Base-by-base conservation (phyloP, 2,113 vertebrate species). In the Corythaixoides concolor region DNA sequence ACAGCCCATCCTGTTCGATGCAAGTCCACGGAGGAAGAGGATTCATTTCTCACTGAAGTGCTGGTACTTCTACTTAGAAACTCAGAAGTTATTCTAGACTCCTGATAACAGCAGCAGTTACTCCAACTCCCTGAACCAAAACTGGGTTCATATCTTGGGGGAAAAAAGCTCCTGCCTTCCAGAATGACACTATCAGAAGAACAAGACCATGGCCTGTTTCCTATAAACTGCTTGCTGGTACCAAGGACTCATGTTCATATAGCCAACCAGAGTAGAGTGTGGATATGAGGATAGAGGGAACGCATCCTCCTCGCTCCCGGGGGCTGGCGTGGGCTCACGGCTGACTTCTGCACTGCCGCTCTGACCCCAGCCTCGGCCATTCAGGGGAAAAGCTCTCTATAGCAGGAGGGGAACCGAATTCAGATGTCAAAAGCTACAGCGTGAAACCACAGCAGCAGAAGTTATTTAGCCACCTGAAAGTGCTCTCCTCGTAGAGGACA, bases 241-340 rank as follows among this genome's bases (percentile, higher is more conserved):
- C 39, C 11, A 11, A 39, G 39, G 56, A n/a, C 32, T n/a, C 7
- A 6, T 30, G n/a, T 9, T 8, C 47, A 9, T 8, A 11, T 2
- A 27, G 53, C 23, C 28, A 26, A 13, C 52, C 41, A 21, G 52
- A 16, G 35, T 8, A 39, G 2, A 33, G 17, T 6, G 14, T 13
- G 32, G 43, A 33, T 16, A 26, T 8, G 20, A 49, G 64, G n/a
- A 26, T 4, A 70, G 0, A 1, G 66, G 35, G 55, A 28, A 39
- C 2, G 43, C 55, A 41, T 5, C 80, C 66, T 70, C 23, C 23
- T 15, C 7, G 4, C 28, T 8, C 0, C 3, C 1, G 1, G 10
- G 55, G 43, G 55, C 56, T n/a, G 8, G 21, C 39, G 39, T 39
- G 39, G 39, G 39, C 39, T 39, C 39, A 39, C 39, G 39, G 39